Conservation (phyloP, 2,888 invertebrate genomes). For the Epirrhoe alternata region DNA sequence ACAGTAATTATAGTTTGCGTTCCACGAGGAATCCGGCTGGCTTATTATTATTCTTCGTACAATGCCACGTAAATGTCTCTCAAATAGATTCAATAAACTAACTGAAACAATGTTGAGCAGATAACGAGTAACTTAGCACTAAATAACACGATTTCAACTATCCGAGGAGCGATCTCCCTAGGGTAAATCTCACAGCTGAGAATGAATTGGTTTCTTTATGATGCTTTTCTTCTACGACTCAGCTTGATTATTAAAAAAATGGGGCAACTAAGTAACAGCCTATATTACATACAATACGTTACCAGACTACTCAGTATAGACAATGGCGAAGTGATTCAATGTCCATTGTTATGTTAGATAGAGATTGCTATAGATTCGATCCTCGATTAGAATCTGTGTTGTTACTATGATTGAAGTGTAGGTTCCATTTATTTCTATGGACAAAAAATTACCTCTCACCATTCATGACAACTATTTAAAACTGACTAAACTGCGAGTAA, state of each 20-base stretch:
- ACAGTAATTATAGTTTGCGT: background rate
- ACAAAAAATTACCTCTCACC: background rate
- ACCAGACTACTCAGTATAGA: background rate
- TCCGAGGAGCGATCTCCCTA: slow-evolving; percentile 6
- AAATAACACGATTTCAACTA: slow-evolving; percentile 18
- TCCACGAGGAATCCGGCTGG: background rate
- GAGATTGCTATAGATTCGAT: background rate
- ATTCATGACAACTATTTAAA: background rate
- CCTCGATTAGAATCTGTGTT: background rate
- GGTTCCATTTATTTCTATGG: background rate
- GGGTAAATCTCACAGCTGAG: slow-evolving; percentile 4
- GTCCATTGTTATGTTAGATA: background rate
- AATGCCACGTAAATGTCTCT: slow-evolving; percentile 4
- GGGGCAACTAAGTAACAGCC: background rate
- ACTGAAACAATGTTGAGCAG: slow-evolving; percentile 13
- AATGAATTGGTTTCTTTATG: slow-evolving; percentile 14
- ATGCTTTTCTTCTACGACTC: slow-evolving; percentile 2
- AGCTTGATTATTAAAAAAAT: background rate
- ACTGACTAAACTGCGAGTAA: background rate
- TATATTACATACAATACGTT: background rate
- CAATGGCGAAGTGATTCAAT: background rate
- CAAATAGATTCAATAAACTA: slow-evolving; percentile 11
- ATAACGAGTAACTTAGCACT: slow-evolving; percentile 16
- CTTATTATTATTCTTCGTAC: background rate
- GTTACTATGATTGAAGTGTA: background rate